Evolutionary conservation across 2,888 invertebrate species (phyloP).

Genomic region (Osedax frankpressi): DNA sequence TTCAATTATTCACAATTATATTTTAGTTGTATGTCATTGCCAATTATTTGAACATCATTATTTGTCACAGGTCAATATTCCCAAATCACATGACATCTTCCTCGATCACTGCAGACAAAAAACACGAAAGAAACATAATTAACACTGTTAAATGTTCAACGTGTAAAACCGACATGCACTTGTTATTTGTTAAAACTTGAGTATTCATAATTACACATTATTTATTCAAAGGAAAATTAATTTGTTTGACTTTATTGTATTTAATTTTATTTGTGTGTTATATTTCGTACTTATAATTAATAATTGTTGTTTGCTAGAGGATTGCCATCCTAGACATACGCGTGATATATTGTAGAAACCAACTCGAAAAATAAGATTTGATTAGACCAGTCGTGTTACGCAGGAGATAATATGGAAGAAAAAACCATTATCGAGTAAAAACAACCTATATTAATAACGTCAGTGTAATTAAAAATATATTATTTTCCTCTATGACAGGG

Average conservation of each 20-base stretch:
- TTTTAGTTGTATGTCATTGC: not conserved
- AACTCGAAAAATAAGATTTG: not conserved
- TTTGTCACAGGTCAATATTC: not conserved
- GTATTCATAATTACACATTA: not conserved
- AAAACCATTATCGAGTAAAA: too few species aligned
- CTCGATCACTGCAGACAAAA: too few species aligned
- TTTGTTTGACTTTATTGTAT: not conserved
- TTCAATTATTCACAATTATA: not conserved
- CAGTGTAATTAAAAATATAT: too few species aligned
- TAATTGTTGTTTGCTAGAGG: slow-evolving; percentile 1
- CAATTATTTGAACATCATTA: not conserved
- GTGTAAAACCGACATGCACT: not conserved
- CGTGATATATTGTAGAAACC: not conserved
- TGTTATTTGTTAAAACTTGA: not conserved
- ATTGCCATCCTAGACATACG: not conserved
- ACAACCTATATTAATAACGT: too few species aligned
- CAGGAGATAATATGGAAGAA: too few species aligned
- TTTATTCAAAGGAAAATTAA: not conserved
- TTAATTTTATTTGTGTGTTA: not conserved
- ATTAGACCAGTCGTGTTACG: too few species aligned
- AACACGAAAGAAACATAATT: not conserved
- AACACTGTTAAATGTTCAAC: not conserved
- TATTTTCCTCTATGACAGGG: too few species aligned
- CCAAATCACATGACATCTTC: not conserved
- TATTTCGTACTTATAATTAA: too few species aligned